Conservation (phyloP, 1,140 invertebrate species). For the Drosophila ironensis region DNA sequence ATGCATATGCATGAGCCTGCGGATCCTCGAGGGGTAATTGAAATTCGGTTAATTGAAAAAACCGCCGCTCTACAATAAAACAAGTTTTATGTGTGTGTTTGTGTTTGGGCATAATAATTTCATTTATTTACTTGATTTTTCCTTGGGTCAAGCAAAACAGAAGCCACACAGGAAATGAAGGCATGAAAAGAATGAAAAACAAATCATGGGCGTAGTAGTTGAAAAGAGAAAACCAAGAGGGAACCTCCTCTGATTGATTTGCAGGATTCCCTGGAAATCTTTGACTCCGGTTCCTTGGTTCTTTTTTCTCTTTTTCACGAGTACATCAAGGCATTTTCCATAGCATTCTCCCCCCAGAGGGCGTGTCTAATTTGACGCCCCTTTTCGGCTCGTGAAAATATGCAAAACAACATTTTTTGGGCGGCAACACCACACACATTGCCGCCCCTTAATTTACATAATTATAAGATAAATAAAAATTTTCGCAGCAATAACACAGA, state of each 20-base stretch:
- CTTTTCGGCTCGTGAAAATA: constrained; percentile 21
- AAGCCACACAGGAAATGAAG: constrained; percentile 43
- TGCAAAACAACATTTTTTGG: constrained; percentile 43
- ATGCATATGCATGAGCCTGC: constrained; percentile 53
- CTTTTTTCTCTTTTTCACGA: too few relatives aligned
- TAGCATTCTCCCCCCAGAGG: neutral
- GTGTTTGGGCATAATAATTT: constrained; percentile 57
- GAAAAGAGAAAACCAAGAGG: neutral
- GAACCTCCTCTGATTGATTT: constrained; percentile 10
- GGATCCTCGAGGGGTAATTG: constrained; percentile 42
- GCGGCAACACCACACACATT: neutral
- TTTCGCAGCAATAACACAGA: constrained; percentile 70
- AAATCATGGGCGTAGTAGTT: constrained; percentile 14
- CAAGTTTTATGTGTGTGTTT: constrained; percentile 41
- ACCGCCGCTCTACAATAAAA: neutral
- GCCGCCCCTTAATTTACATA: constrained; percentile 59
- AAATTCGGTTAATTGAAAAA: constrained; percentile 61
- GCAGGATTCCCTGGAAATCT: neutral
- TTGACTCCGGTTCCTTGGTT: neutral
- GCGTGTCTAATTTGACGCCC: neutral
- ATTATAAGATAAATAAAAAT: constrained; percentile 79
- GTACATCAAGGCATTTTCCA: neutral
- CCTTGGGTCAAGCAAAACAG: constrained; percentile 44
- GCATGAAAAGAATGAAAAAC: constrained; percentile 1
- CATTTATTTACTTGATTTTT: constrained; percentile 56